Evolutionary conservation across 2,888 invertebrate genomes (phyloP), one percentile per base, ranked within the genome.

Genomic region (Eilema caniola): DNA sequence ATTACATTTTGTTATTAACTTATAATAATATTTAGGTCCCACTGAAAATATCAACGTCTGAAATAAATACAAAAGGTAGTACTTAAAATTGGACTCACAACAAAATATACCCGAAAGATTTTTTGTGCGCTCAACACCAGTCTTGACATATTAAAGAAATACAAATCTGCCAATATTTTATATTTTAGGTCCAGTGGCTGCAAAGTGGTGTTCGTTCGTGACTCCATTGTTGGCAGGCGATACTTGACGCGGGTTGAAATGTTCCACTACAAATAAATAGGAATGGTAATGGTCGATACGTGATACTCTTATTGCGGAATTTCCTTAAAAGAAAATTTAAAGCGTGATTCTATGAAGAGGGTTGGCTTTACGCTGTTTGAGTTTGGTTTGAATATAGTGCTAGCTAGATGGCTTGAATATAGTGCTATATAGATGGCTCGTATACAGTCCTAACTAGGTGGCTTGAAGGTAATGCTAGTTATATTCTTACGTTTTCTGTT

Each of bases 131-230:
- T 12, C 23, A 57, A 28, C 31, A 60, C 33, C 60, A 23, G 53
- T 10, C 61, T 69, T 25, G 20, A 62, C 23, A 57, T 20, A 81
- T 76, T 78, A 62, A 70, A 72, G 56, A 68, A 67, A 79, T 72
- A 72, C 65, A 71, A 72, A 72, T 70, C 66, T 47, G 64, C 25
- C 67, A 41, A 76, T 72, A 73, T 77, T 77, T 75, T 75, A 75
- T 77, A 78, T 74, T 75, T 77, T 74, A 78, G 71, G 77, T 76
- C 76, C 74, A 67, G 61, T 72, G 60, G 73, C 75, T 67, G 82
- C 82, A 85, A 87, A 89, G 86, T 86, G 86, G 84, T 78, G 73
- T 77, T 69, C 78, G 83, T 83, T 82, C 90, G 89, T 89, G 90
- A 88, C 89, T 88, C 80, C 85, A 88, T 90, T 89, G 88, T 86